These are phyloP conservation scores for Cecidostiba fungosa DNA, from an alignment of 2,888 invertebrate genomes.

Conservation along the genomic window DNA sequence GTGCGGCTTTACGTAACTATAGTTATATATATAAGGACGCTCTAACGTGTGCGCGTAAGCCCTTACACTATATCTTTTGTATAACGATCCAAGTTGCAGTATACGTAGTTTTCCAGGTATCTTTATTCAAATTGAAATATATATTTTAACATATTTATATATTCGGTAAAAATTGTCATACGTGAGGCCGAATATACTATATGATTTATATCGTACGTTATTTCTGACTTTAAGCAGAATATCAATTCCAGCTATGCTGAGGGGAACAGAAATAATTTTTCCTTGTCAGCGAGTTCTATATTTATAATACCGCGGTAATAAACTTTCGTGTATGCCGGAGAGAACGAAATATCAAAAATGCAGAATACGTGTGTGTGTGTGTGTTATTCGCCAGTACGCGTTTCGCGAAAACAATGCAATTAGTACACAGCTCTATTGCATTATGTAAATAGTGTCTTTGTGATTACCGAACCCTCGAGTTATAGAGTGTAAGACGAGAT, in stretches of 20 bases:
- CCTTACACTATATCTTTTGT: background rate
- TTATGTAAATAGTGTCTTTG: conserved; percentile 14
- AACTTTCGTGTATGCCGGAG: background rate
- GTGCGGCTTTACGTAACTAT: background rate
- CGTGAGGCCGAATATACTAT: too few species aligned
- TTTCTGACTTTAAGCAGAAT: background rate
- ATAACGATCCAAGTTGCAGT: background rate
- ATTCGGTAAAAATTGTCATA: too few species aligned
- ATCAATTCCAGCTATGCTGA: background rate
- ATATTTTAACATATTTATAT: too few species aligned
- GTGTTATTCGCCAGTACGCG: background rate
- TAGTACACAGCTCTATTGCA: conserved; percentile 8
- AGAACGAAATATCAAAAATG: background rate
- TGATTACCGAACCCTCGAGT: background rate
- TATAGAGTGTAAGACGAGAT: background rate
- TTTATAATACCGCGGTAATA: background rate
- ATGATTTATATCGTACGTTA: background rate
- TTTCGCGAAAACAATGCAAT: conserved; percentile 4
- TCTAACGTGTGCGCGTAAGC: background rate
- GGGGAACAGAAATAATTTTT: background rate
- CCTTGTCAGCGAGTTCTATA: background rate
- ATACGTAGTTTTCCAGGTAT: background rate
- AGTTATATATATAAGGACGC: background rate
- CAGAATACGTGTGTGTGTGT: background rate
- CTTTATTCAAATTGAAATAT: too few species aligned